A percentile compares a stretch with the other conserved stretches of the same genome.
Evolutionary conservation across 2,888 invertebrate genomes (phyloP).

Genomic region (Zygogramma bicolorata): DNA sequence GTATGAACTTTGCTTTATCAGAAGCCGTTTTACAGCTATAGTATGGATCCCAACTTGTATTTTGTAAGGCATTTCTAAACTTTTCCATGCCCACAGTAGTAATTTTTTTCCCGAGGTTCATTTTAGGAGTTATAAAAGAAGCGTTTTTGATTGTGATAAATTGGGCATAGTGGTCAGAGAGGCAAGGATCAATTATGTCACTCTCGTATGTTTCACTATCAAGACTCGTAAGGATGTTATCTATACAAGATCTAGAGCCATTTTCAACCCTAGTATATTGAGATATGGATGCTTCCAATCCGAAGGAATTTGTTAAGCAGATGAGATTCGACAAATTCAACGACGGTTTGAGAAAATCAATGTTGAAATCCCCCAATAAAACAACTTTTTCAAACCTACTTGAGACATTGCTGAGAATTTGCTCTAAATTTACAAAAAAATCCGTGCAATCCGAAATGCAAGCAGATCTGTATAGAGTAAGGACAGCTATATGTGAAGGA

Average conservation of each 20-base stretch:
- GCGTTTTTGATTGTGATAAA: neutral
- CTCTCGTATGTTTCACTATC: neutral
- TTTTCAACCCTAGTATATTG: neutral
- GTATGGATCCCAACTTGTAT: neutral
- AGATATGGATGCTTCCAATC: neutral
- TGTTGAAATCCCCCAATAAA: neutral
- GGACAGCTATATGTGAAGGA: neutral
- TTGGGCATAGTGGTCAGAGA: constrained; percentile 5
- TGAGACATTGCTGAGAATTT: neutral
- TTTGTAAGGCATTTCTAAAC: neutral
- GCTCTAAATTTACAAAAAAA: neutral
- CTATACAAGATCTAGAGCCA: neutral
- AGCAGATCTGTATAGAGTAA: neutral
- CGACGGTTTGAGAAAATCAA: constrained; percentile 1
- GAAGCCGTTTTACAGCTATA: neutral
- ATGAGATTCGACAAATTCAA: neutral
- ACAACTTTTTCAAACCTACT: neutral
- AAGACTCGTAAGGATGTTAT: neutral
- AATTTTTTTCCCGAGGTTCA: neutral
- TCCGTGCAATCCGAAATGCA: neutral
- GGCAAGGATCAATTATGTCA: neutral
- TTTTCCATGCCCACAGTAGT: neutral
- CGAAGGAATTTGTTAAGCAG: neutral
- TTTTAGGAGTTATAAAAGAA: neutral
- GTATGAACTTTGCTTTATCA: neutral